A percentile compares a stretch with the other conserved stretches of the same genome.
Evolutionary conservation across 2,888 invertebrate species (phyloP).

Genomic region (Drosophila conformis): DNA sequence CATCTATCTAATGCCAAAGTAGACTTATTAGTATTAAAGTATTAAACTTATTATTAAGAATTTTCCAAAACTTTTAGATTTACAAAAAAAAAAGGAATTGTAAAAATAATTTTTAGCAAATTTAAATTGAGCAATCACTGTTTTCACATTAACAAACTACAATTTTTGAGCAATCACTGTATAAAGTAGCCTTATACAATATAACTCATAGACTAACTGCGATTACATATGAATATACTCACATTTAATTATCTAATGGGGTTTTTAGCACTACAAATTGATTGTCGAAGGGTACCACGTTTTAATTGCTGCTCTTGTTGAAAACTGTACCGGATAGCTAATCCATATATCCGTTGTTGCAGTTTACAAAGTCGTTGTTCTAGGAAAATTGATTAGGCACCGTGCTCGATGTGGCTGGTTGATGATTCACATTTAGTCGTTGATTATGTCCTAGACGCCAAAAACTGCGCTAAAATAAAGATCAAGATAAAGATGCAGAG

Average conservation of each 20-base stretch:
- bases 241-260: conserved; percentile 6
- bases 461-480: conserved; percentile 3
- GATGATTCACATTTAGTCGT: conserved; percentile 5
- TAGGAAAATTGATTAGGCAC: conserved; percentile 8
- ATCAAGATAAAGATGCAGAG: conserved; percentile 14
- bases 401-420: conserved; percentile 7
- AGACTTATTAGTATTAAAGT: no score
- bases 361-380: conserved; percentile 7
- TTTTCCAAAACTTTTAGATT: neutral
- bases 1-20: neutral
- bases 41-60: neutral
- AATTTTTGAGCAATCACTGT: neutral
- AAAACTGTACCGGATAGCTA: neutral
- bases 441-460: conserved; percentile 8
- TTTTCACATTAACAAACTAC: neutral
- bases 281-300: conserved; percentile 4
- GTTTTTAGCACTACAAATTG: neutral
- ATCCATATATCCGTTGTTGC: neutral
- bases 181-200: neutral
- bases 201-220: neutral
- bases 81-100: neutral
- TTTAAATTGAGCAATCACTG: neutral
- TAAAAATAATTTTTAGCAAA: neutral
- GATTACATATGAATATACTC: conserved; percentile 1
- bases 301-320: neutral